phyloP scores from a whole-genome alignment of 2,888 invertebrate species.

The Salticus scenicus region DNA sequence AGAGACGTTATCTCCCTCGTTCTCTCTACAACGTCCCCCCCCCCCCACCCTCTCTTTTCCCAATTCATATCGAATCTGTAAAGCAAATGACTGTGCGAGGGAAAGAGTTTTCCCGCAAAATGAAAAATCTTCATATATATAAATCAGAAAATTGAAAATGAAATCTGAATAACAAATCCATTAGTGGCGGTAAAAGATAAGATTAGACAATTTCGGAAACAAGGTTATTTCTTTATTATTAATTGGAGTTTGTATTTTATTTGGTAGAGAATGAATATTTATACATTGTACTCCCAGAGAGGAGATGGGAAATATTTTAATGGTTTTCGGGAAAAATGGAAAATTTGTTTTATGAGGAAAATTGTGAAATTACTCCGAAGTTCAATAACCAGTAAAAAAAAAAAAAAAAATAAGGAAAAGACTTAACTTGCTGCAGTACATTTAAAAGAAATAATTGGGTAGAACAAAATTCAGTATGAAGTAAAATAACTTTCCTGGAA shows the following conservation, averaged over 20 bases:
- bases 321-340: too few relatives aligned
- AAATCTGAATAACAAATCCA: slow-evolving; percentile 17
- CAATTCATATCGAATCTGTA: background rate
- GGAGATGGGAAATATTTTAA: too few relatives aligned
- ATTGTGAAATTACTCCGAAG: too few relatives aligned
- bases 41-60: background rate
- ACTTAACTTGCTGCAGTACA: too few relatives aligned
- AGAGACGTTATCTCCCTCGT: too few relatives aligned
- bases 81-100: background rate
- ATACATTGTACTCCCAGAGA: background rate
- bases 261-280: background rate
- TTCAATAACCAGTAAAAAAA: too few relatives aligned
- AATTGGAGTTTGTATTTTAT: background rate
- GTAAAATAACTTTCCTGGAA: too few relatives aligned
- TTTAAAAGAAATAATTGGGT: too few relatives aligned
- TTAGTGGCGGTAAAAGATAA: slow-evolving; percentile 5
- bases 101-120: background rate
- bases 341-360: too few relatives aligned
- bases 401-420: too few relatives aligned
- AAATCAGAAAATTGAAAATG: slow-evolving; percentile 12
- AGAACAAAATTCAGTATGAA: too few relatives aligned
- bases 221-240: background rate
- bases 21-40: background rate
- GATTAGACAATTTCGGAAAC: slow-evolving; percentile 2
- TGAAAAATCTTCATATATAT: slow-evolving; percentile 11